phyloP scores from a whole-genome alignment of 2,888 invertebrate genomes.

The Trachelus stipa region DNA sequence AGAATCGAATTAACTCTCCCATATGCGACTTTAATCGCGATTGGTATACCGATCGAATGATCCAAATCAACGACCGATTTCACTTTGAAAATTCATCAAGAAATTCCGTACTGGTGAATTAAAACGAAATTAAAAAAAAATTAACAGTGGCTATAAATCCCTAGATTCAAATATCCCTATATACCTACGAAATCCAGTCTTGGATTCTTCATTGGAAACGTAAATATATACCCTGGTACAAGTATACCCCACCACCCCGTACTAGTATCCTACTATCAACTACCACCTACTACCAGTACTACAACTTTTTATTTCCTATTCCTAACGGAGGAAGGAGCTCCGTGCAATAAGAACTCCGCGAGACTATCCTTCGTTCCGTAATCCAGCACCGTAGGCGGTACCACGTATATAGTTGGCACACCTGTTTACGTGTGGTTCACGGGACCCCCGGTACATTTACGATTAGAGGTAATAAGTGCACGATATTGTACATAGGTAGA shows the following conservation, averaged over 20 bases:
- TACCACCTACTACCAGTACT: not conserved
- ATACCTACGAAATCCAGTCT: not conserved
- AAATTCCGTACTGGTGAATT: not conserved
- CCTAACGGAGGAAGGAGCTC: no score
- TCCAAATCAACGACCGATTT: not conserved
- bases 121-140: not conserved
- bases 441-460: no score
- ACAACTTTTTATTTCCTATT: no score
- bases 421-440: no score
- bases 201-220: not conserved
- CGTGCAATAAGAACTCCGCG: no score
- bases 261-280: not conserved
- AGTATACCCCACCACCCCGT: not conserved
- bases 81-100: not conserved
- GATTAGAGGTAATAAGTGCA: no score
- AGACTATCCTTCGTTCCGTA: slow-evolving; percentile 38
- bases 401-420: not conserved
- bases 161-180: not conserved
- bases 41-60: not conserved
- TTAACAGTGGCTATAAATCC: not conserved
- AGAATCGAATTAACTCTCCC: not conserved
- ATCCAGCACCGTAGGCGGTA: slow-evolving; percentile 49
- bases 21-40: not conserved
- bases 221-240: not conserved
- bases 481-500: no score